Evolutionary conservation across 2,888 invertebrate species (phyloP).

Genomic region (Luffia ferchaultella): DNA sequence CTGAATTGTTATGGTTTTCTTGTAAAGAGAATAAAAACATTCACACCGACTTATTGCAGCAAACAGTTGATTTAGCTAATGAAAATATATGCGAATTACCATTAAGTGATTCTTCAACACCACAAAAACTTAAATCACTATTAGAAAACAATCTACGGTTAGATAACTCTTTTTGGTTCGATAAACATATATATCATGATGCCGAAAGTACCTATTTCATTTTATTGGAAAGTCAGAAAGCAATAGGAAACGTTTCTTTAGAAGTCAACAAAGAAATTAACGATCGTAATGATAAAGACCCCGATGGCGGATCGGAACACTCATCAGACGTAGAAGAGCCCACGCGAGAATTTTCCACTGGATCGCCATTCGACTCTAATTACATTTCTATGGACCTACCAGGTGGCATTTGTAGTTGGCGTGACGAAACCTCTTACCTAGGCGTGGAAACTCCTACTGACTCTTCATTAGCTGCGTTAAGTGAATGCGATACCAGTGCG

Average conservation of each 20-base stretch:
- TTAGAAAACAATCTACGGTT: constrained; percentile 26
- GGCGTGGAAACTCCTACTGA: constrained; percentile 61
- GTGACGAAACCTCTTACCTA: constrained; percentile 81
- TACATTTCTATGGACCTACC: constrained; percentile 78
- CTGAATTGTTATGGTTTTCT: constrained; percentile 49
- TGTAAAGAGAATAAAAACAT: too few relatives aligned
- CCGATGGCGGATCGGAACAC: constrained; percentile 68
- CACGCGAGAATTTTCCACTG: constrained; percentile 24
- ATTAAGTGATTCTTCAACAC: not conserved
- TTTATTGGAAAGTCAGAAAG: constrained; percentile 51
- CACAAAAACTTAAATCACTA: not conserved
- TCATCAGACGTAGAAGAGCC: constrained; percentile 46
- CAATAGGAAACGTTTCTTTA: constrained; percentile 25
- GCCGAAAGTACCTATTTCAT: constrained; percentile 71
- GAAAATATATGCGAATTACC: not conserved
- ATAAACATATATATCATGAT: constrained; percentile 70
- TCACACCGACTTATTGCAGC: too few relatives aligned
- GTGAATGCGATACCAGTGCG: constrained; percentile 20
- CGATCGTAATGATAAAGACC: constrained; percentile 67
- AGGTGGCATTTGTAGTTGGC: constrained; percentile 83
- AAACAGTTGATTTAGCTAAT: not conserved
- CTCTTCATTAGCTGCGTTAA: constrained; percentile 22
- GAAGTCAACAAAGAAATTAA: constrained; percentile 23
- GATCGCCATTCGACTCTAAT: constrained; percentile 59
- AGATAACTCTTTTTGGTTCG: constrained; percentile 68